Percentiles rank a stretch among this genome's conserved stretches.
Conservation (phyloP, 2,113 vertebrate species). For the Emydura subglobosa region DNA sequence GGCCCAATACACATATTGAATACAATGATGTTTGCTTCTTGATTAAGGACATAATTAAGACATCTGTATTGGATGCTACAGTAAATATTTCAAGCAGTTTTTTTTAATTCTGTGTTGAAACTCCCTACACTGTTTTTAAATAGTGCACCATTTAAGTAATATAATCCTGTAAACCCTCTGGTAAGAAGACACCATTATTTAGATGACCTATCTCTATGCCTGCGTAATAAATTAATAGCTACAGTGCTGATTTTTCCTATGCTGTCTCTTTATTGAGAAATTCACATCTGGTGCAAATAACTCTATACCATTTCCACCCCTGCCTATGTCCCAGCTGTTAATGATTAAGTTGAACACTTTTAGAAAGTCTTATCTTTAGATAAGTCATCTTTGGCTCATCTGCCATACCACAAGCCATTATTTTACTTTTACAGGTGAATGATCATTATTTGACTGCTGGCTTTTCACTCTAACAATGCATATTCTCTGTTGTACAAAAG, state of each 20-base stretch:
- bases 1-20: neutral
- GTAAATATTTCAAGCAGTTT: neutral
- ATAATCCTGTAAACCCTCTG: neutral
- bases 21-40: neutral
- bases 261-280: neutral
- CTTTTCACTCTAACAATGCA: neutral
- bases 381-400: neutral
- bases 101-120: neutral
- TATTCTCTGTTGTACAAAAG: neutral
- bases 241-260: rapidly evolving
- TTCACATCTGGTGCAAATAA: neutral
- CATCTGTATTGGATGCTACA: neutral
- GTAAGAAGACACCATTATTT: neutral
- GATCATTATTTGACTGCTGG: neutral
- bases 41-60: neutral
- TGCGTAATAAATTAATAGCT: neutral
- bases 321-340: neutral
- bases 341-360: neutral
- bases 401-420: neutral
- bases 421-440: neutral
- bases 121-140: neutral
- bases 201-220: neutral
- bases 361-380: neutral
- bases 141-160: neutral
- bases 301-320: neutral